Evolutionary conservation across 2,888 invertebrate species (phyloP).

Genomic region (Sceliomorpha sp.): DNA sequence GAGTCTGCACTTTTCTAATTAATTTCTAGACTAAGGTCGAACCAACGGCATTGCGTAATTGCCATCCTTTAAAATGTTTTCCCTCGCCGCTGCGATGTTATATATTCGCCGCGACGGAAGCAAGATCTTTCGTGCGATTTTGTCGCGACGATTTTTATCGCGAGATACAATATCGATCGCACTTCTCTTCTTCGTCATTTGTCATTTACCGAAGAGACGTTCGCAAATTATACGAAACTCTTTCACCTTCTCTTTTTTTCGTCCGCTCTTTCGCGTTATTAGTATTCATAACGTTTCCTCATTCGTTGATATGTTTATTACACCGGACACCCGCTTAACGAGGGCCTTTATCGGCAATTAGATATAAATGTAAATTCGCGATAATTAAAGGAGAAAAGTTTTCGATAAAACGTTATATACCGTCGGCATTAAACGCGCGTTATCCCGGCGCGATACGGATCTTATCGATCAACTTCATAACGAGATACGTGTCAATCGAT

Average conservation of each 20-base stretch:
- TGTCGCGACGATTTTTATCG: no score
- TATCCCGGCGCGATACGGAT: background rate
- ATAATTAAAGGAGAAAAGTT: conserved; percentile 14
- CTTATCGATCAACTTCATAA: conserved; percentile 7
- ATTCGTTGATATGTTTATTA: conserved; percentile 7
- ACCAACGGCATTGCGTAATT: no score
- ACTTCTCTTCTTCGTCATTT: no score
- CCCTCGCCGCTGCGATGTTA: no score
- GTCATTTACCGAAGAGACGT: no score
- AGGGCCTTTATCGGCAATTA: conserved; percentile 1
- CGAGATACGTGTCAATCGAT: conserved; percentile 14
- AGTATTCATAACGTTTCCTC: background rate
- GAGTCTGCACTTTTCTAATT: conserved; percentile 76
- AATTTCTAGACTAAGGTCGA: conserved; percentile 73
- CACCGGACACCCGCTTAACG: background rate
- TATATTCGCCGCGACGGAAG: no score
- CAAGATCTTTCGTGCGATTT: no score
- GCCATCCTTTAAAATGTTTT: no score
- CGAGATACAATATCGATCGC: no score
- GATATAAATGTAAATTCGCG: conserved; percentile 11
- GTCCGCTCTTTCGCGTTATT: no score
- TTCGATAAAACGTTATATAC: conserved; percentile 13
- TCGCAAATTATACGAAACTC: no score
- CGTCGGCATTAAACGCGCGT: conserved; percentile 6
- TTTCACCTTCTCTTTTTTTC: no score